Evolutionary conservation across 2,888 invertebrate species (phyloP), one percentile per base, ranked within the genome.

Genomic region (Alloscopus bannaensis): DNA sequence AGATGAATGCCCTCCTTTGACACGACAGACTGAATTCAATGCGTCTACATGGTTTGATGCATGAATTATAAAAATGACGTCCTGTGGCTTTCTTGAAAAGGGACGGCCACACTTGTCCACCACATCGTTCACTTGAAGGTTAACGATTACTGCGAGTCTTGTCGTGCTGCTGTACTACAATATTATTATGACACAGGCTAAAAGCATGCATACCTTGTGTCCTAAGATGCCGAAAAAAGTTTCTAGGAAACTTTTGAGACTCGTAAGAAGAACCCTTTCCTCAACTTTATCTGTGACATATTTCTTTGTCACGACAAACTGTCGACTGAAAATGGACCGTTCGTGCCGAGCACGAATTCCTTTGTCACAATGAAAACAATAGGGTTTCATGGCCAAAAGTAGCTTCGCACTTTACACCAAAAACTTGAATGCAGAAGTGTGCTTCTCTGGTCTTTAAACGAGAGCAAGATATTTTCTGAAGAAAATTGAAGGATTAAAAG

Each of bases 301-400:
- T 18, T 45, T 26, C n/a, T 31, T 52, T 24, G 50, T 55, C n/a
- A 62, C 3, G 52, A 18, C 28, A 71, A 64, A 72, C 64, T 64
- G 65, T 65, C 65, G 65, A 73, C 42, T 13, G 57, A 45, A n/a
- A 57, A 65, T 73, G 57, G 45, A 4, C 4, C 55, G 42, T 29
- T 72, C 40, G 28, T 64, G 55, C 55, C 8, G 20, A 6, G 31
- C 24, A 20, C 55, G 28, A 24, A 36, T 29, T 26, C 11, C 40
- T 65, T 57, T 73, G 65, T 65, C 28, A 18, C 42, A 65, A 65
- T 52, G 65, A 73, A 65, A 73, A 73, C 72, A 73, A 65, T 71
- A 47, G 60, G 50, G 40, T 28, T 28, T 57, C 69, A 42, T 69
- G 20, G 40, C 13, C 59, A 31, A 29, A 52, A 47, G n/a, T n/a